Conservation (phyloP, 2,113 vertebrate species). For the Origma solitaria region DNA sequence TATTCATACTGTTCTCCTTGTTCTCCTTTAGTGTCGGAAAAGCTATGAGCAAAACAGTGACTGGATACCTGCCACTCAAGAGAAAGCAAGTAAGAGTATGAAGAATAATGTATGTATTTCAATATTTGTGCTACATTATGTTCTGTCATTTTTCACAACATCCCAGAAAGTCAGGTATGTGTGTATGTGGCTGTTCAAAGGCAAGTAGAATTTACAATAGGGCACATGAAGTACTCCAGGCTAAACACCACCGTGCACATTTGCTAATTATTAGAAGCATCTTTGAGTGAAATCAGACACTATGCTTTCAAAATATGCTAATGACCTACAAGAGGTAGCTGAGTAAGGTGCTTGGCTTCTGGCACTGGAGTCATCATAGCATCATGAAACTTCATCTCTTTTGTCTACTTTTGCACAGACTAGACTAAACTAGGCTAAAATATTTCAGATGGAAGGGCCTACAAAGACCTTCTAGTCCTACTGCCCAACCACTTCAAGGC, state of each 20-base stretch:
- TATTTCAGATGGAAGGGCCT: not conserved
- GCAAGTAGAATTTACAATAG: not conserved
- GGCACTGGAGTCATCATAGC: not conserved
- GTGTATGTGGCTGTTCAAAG: not conserved
- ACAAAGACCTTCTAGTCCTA: not conserved
- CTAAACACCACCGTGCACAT: not conserved
- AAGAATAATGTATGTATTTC: not conserved
- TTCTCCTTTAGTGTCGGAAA: not conserved
- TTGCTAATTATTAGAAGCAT: not conserved
- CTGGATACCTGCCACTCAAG: not conserved
- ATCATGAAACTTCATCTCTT: not conserved
- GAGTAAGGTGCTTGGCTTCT: not conserved
- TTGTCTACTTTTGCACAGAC: not conserved
- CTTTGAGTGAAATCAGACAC: not conserved
- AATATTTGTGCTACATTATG: not conserved
- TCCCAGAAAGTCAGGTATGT: not conserved
- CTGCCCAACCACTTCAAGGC: not conserved
- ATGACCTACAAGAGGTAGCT: not conserved
- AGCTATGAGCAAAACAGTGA: not conserved
- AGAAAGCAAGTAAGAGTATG: not conserved
- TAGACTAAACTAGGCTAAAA: not conserved
- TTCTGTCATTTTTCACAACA: not conserved
- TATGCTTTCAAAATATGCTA: not conserved
- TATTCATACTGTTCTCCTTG: not conserved
- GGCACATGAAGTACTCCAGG: not conserved